Base-by-base conservation (phyloP, 2,888 invertebrate species). In the Xanthia icteritia region DNA sequence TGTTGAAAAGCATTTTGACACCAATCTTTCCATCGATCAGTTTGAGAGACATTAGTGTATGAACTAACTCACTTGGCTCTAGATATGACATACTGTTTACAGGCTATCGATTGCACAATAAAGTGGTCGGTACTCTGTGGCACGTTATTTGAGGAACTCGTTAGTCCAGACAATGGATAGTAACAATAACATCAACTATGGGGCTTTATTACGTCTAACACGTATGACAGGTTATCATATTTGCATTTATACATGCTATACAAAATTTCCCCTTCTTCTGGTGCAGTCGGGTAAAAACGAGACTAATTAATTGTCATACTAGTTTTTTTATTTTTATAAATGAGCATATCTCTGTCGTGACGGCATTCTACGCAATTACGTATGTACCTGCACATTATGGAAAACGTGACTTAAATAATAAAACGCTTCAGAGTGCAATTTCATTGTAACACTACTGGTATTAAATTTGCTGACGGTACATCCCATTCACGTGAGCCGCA, bases 331-430 rank as follows among this genome's bases (percentile, higher is more conserved):
- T 67, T 83, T 78, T 61, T 64, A 51, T 69, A 64, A 70, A 73
- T 77, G 31, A 73, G n/a, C 65, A 13, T 71, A 66, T 65, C 73
- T 73, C 73, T 73, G 70, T 79, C 51, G 65, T 65, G 73, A 71
- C 75, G 20, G 63, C 42, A 56, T 78, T 71, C 54, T 67, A 60
- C 63, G 48, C 51, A 45, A 70, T 77, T 82, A 72, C 73, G 23
- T 48, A 51, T 8, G 9, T 82, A 36, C 5, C 17, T 60, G 84
- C 89, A 83, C 84, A 85, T 85, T 82, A n/a, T 68, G 20, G 36
- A 36, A 79, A 89, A 91, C 90, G 90, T 91, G 90, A 89, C 74
- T 56, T 39, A 23, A 80, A 78, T 89, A 78, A 85, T 86, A 78
- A 77, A 76, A 76, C 64, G 36, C 31, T 79, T 60, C 23, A 56